Evolutionary conservation across 2,888 invertebrate genomes (phyloP).

Genomic region (Allophyes oxyacanthae): DNA sequence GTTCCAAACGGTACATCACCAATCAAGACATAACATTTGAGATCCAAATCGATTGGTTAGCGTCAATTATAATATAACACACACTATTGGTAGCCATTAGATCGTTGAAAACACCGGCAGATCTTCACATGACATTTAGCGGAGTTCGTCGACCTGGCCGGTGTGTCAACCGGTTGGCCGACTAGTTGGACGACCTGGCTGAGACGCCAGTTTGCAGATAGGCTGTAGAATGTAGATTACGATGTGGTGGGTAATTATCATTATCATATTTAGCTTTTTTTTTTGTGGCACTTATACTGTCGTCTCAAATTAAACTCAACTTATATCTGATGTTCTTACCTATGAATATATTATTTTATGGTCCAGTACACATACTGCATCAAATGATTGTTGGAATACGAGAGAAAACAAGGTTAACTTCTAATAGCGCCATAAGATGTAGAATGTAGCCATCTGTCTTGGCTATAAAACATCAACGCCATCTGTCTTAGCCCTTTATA

Average conservation of each 20-base stretch:
- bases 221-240: constrained; percentile 20
- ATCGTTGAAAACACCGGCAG: constrained; percentile 22
- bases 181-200: constrained; percentile 26
- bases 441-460: too few species aligned
- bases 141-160: constrained; percentile 46
- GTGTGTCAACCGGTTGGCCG: constrained; percentile 37
- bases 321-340: too few species aligned
- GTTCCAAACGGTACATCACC: constrained; percentile 32
- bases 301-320: too few species aligned
- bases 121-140: constrained; percentile 66
- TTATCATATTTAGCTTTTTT: background rate
- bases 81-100: constrained; percentile 38
- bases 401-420: too few species aligned
- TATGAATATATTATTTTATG: too few species aligned
- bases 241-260: constrained; percentile 24
- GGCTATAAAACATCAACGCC: too few species aligned
- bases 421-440: too few species aligned
- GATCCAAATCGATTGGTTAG: constrained; percentile 41
- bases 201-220: constrained; percentile 21
- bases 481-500: too few species aligned
- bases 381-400: too few species aligned
- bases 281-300: too few species aligned
- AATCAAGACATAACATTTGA: constrained; percentile 33
- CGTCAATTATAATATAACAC: constrained; percentile 31
- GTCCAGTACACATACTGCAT: too few species aligned